Evolutionary conservation across 2,113 vertebrate species (phyloP).

Genomic region (Sminthopsis crassicaudata): DNA sequence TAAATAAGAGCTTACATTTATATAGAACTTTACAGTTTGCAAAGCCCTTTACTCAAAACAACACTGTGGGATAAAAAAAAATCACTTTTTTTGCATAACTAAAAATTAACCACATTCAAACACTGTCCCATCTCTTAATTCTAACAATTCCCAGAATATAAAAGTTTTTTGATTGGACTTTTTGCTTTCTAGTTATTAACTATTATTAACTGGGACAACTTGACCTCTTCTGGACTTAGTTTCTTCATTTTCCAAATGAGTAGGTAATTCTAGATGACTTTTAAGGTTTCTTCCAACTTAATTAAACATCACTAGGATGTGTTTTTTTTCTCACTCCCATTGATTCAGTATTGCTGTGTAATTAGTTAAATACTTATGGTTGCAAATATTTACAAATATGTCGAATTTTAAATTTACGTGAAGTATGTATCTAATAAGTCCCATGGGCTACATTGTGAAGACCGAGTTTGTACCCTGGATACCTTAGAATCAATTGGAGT

Average conservation of each 20-base stretch:
- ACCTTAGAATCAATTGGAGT: no score
- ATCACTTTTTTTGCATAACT: slow-evolving; percentile 34
- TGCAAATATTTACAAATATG: slow-evolving; percentile 54
- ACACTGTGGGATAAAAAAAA: not conserved
- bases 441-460: not conserved
- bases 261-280: not conserved
- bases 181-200: slow-evolving; percentile 7
- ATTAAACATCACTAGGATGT: not conserved
- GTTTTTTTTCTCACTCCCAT: slow-evolving; percentile 47
- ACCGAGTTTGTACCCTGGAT: no score
- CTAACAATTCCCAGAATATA: slow-evolving; percentile 63
- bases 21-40: not conserved
- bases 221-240: not conserved
- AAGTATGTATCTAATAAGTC: slow-evolving; percentile 11
- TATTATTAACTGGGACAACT: not conserved
- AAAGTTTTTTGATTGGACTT: slow-evolving; percentile 57
- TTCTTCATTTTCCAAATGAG: not conserved
- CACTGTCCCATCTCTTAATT: slow-evolving; percentile 63
- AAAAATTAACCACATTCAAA: slow-evolving; percentile 67
- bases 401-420: slow-evolving; percentile 42
- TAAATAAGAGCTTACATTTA: not conserved
- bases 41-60: not conserved
- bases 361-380: slow-evolving; percentile 7
- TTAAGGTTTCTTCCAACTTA: not conserved
- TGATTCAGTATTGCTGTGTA: not conserved